A percentile compares a stretch with the other conserved stretches of the same genome.
Conservation (phyloP, 37 sponge, comb jelly and placozoan genomes). For the Cladorhizidae sp. region DNA sequence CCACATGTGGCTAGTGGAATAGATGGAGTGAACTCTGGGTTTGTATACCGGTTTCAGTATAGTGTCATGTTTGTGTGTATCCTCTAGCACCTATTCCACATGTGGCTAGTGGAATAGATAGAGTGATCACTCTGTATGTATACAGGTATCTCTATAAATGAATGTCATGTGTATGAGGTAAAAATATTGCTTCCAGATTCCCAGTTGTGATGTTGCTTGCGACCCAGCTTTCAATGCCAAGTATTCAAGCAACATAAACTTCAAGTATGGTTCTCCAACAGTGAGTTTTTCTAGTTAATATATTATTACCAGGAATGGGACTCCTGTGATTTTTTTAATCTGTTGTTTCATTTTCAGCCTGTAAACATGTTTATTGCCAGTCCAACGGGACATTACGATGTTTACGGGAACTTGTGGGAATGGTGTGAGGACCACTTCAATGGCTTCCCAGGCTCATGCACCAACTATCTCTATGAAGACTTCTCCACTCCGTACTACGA, state of each 20-base stretch:
- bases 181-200: too few species aligned
- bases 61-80: too few species aligned
- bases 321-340: background rate
- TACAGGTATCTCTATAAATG: too few species aligned
- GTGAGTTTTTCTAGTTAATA: conserved; percentile 27
- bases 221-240: conserved; percentile 19
- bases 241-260: conserved; percentile 38
- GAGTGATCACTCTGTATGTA: too few species aligned
- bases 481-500: conserved; percentile 79
- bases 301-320: background rate
- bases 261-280: conserved; percentile 71
- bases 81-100: too few species aligned
- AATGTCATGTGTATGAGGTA: too few species aligned
- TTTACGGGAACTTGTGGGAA: conserved; percentile 88
- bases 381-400: conserved; percentile 70
- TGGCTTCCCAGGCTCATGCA: conserved; percentile 74
- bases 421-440: conserved; percentile 85
- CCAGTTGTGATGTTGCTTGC: conserved; percentile 13
- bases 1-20: too few species aligned
- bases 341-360: conserved; percentile 36
- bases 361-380: conserved; percentile 71
- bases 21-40: too few species aligned
- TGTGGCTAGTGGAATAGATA: too few species aligned
- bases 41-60: too few species aligned
- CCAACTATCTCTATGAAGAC: conserved; percentile 80